These are phyloP conservation scores for Desoria tigrina DNA, from an alignment of 2,888 invertebrate genomes.

Conservation along the genomic window DNA sequence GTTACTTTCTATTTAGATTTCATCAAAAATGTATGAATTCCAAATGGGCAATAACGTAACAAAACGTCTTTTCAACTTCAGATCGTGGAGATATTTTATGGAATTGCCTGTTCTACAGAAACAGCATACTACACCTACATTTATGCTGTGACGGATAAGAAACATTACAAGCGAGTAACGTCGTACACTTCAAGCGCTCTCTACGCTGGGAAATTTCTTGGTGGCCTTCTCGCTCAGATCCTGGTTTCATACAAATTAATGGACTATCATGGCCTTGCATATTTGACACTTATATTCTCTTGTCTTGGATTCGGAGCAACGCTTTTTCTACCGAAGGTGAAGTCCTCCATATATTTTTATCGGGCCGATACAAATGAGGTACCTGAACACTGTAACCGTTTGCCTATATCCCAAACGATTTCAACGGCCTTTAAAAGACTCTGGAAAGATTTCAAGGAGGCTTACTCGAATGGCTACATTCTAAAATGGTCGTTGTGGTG, in stretches of 20 bases:
- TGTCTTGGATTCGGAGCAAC: slow-evolving; percentile 71
- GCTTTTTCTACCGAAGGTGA: slow-evolving; percentile 70
- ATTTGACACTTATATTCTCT: slow-evolving; percentile 73
- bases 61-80: slow-evolving; percentile 41
- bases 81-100: slow-evolving; percentile 73
- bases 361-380: slow-evolving; percentile 14
- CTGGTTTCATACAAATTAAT: slow-evolving; percentile 68
- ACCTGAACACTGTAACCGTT: too few species aligned
- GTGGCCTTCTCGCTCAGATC: slow-evolving; percentile 76
- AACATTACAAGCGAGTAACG: slow-evolving; percentile 77
- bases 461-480: slow-evolving; percentile 65
- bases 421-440: slow-evolving; percentile 53
- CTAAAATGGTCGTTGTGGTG: slow-evolving; percentile 78
- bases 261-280: slow-evolving; percentile 75
- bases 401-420: too few species aligned
- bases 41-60: too few species aligned
- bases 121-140: slow-evolving; percentile 92
- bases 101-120: slow-evolving; percentile 82
- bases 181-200: slow-evolving; percentile 81
- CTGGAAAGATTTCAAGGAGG: slow-evolving; percentile 63
- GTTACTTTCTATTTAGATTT: too few species aligned
- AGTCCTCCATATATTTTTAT: slow-evolving; percentile 55
- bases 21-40: too few species aligned
- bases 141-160: slow-evolving; percentile 80
- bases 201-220: slow-evolving; percentile 74